Conservation (phyloP, 2,797 vertebrate genomes). For the Peromyscus melanophrys region DNA sequence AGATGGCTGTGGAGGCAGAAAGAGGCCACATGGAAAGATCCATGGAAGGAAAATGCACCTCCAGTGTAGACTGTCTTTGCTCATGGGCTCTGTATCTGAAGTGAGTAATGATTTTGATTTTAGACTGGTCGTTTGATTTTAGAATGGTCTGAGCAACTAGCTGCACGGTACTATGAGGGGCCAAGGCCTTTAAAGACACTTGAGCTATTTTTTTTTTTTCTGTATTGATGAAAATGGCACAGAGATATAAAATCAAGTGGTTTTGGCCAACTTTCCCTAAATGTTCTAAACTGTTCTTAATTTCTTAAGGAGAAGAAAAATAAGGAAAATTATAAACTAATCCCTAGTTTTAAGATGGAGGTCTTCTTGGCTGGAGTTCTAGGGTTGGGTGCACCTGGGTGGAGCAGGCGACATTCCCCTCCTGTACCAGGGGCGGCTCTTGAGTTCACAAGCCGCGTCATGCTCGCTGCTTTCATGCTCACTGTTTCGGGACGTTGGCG, state of each 20-base stretch:
- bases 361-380: background rate
- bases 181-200: constrained; percentile 42
- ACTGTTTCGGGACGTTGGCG: background rate
- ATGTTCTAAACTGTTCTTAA: constrained; percentile 37
- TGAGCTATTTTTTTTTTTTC: constrained; percentile 18
- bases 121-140: constrained; percentile 51
- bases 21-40: background rate
- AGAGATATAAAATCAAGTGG: constrained; percentile 36
- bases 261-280: constrained; percentile 7
- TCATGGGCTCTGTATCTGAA: constrained; percentile 47
- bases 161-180: background rate
- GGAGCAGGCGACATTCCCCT: background rate
- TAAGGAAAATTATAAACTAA: background rate
- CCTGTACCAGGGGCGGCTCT: background rate
- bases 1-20: background rate
- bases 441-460: background rate
- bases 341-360: background rate
- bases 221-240: constrained; percentile 36
- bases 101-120: constrained; percentile 65
- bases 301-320: constrained; percentile 38
- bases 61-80: constrained; percentile 24
- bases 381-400: background rate
- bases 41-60: constrained; percentile 18
- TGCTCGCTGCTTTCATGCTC: background rate
- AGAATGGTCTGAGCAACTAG: constrained; percentile 49